Conservation (phyloP, 2,113 vertebrate species). For the Grallaria varia region DNA sequence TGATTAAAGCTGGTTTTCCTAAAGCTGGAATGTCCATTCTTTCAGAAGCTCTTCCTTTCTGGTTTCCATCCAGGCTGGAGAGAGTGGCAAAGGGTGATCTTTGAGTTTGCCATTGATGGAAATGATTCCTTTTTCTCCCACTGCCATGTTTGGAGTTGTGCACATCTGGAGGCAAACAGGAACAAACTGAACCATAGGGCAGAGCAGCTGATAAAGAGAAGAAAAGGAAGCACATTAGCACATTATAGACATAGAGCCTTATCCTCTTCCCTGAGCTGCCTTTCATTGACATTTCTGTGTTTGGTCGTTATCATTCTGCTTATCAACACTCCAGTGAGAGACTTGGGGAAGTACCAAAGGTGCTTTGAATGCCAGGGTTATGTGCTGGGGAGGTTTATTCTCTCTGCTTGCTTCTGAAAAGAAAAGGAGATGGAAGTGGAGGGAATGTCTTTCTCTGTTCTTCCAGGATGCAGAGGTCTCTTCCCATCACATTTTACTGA, state of each 20-base stretch:
- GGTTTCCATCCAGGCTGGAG: background rate
- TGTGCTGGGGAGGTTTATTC: background rate
- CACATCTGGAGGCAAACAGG: accelerated
- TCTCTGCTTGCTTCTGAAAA: background rate
- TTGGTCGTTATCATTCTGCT: background rate
- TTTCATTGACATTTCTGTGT: background rate
- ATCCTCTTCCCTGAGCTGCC: background rate
- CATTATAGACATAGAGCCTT: background rate
- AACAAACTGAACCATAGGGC: background rate
- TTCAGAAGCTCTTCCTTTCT: background rate
- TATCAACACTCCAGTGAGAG: background rate
- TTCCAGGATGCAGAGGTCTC: background rate
- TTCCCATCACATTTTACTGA: background rate
- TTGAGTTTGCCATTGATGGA: background rate
- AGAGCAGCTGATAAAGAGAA: background rate
- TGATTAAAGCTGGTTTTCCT: background rate
- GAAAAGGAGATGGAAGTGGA: background rate
- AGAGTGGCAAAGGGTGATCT: accelerated
- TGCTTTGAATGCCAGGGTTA: background rate
- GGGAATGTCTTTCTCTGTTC: background rate
- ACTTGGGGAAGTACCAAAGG: background rate
- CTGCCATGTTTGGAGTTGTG: accelerated
- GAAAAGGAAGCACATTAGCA: background rate
- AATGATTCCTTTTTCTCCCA: background rate
- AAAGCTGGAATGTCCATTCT: background rate